Evolutionary conservation across 2,888 invertebrate species (phyloP).

Genomic region (Muschampia plurimacula): DNA sequence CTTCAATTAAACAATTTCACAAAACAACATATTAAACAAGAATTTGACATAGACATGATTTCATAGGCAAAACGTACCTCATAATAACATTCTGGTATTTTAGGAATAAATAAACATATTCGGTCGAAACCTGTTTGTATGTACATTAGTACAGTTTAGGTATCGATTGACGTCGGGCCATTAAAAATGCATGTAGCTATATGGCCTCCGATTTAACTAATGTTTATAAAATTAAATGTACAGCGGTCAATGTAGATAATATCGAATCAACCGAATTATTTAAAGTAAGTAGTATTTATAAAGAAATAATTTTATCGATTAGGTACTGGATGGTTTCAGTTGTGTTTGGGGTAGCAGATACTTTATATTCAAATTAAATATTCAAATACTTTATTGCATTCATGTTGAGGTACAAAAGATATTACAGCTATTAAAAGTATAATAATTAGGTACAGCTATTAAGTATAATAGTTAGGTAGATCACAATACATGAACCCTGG

Average conservation of each 20-base stretch:
- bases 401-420: too few species aligned
- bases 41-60: neutral
- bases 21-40: neutral
- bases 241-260: neutral
- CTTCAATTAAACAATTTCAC: neutral
- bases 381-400: too few species aligned
- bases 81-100: neutral
- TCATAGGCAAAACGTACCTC: neutral
- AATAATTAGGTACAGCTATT: too few species aligned
- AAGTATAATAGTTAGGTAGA: too few species aligned
- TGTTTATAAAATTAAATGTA: neutral
- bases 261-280: neutral
- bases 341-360: too few species aligned
- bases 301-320: too few species aligned
- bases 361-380: too few species aligned
- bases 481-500: too few species aligned
- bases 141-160: neutral
- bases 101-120: neutral
- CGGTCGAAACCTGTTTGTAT: neutral
- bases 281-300: neutral
- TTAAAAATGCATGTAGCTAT: conserved; percentile 10
- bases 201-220: neutral
- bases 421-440: too few species aligned
- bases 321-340: too few species aligned
- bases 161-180: conserved; percentile 21